Percentiles rank a stretch among this genome's conserved stretches.
Evolutionary conservation across 1,140 invertebrate genomes (phyloP).

Genomic region (Drosophila sp.): DNA sequence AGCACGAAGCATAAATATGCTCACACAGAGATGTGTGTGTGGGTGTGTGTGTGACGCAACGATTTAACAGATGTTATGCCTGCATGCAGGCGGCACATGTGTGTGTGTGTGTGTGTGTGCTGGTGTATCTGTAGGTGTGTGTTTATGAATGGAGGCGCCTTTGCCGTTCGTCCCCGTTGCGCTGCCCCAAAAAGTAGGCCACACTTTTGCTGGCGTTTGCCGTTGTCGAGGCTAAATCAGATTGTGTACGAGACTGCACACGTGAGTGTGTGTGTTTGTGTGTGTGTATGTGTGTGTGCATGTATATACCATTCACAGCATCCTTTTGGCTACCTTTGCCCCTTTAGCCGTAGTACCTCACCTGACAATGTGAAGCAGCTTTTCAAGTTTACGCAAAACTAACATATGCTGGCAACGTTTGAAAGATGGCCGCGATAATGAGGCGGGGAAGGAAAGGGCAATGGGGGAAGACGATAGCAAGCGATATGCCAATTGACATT

Average conservation of each 20-base stretch:
- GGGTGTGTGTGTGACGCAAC: constrained; percentile 57
- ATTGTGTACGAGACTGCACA: constrained; percentile 37
- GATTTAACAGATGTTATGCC: constrained; percentile 76
- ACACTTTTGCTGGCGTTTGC: constrained; percentile 56
- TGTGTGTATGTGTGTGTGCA: constrained; percentile 15
- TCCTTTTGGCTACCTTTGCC: not conserved
- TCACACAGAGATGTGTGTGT: constrained; percentile 51
- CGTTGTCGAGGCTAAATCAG: constrained; percentile 49
- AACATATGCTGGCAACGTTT: constrained; percentile 76
- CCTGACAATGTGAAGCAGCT: constrained; percentile 56
- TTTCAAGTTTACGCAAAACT: constrained; percentile 78
- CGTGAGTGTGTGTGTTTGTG: constrained; percentile 8
- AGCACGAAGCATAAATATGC: constrained; percentile 63
- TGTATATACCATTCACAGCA: constrained; percentile 10
- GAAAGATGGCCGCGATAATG: constrained; percentile 77
- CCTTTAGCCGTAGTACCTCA: not conserved
- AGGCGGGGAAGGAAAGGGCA: constrained; percentile 8
- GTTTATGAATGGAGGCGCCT: constrained; percentile 19
- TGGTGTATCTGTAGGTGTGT: constrained; percentile 22
- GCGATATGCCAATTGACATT: constrained; percentile 29
- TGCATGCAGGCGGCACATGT: constrained; percentile 46
- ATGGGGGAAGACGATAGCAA: not conserved
- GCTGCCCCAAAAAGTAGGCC: constrained; percentile 62
- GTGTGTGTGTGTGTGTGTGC: constrained; percentile 10
- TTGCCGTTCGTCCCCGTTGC: constrained; percentile 5